Evolutionary conservation across 2,113 vertebrate genomes (phyloP), one percentile per base, ranked within the genome.

Genomic region (Sinocyclocheilus grahami): DNA sequence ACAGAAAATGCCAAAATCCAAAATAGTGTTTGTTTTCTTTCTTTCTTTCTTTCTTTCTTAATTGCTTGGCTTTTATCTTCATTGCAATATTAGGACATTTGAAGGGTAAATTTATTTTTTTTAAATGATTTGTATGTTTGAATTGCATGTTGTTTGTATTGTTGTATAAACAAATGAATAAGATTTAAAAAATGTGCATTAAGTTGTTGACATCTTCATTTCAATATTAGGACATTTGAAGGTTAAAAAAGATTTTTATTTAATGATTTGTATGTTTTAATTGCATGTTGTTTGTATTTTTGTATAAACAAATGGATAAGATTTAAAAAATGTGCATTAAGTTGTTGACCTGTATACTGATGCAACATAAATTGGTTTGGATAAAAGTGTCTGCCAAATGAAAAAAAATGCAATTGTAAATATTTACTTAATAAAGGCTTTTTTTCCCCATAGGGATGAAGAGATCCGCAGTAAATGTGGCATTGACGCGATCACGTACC

Each of bases 391-490:
- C 37, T 42, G 69, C 33, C 33, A 37, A 71, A 39, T 39, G 2
- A 63, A 24, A 27, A 71, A 37, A 20, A 37, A 37, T 37, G 9
- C 18, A 9, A 39, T 16, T 69, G 30, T 42, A 20, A 22, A 8
- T 46, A 1, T 48, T 16, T 14, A 2, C 37, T 67, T 16, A 67
- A 24, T 48, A 30, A 14, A 60, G 2, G 6, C 30, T 22, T 86
- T 20, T 75, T 20, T 42, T 63, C 58, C 60, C 51, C 86, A 30
- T 90, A 99, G 98, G 94, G 96, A 98, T 0, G 95, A 96, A 86
- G 98, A 99, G 82, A 97, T 99, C 91, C 96, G 97, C 62, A 98
- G 93, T 94, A 98, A 98, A 91, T 99, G 98, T 75, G 98, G 98
- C 85, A 92, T 97, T 0, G 98, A 99, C 0, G 97, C 98, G 1